These are phyloP conservation scores for Semotilus atromaculatus DNA, from an alignment of 2,797 vertebrate species.

Conservation along the genomic window DNA sequence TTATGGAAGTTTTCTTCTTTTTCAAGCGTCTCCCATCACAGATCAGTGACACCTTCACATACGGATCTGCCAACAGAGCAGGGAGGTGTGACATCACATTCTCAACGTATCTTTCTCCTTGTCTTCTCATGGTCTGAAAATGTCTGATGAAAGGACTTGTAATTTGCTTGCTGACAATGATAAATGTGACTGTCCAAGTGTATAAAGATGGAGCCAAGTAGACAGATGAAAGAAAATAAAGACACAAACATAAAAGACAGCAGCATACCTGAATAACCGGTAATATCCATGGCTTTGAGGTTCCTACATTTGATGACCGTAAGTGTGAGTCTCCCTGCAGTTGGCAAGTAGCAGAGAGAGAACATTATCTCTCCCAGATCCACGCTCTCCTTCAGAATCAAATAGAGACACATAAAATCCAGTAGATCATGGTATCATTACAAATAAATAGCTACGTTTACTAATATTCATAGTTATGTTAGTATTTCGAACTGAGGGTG, in stretches of 20 bases:
- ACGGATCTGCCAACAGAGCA: slow-evolving; percentile 79
- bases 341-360: slow-evolving; percentile 89
- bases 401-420: slow-evolving; percentile 9
- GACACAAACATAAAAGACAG: slow-evolving; percentile 1
- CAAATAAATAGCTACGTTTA: background rate
- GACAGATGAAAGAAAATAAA: background rate
- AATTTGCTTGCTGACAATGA: slow-evolving; percentile 26
- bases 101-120: background rate
- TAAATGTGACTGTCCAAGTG: slow-evolving; percentile 13
- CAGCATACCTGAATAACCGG: slow-evolving; percentile 85
- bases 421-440: background rate
- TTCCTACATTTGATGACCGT: slow-evolving; percentile 90
- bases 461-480: background rate
- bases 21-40: slow-evolving; percentile 87
- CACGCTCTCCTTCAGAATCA: slow-evolving; percentile 81
- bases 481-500: background rate
- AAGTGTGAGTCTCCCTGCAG: slow-evolving; percentile 87
- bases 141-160: slow-evolving; percentile 28
- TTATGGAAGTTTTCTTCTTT: slow-evolving; percentile 90
- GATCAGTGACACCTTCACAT: slow-evolving; percentile 89
- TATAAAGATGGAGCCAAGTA: slow-evolving; percentile 22
- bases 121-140: slow-evolving; percentile 26
- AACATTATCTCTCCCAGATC: slow-evolving; percentile 92
- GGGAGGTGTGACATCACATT: slow-evolving; percentile 28
- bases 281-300: slow-evolving; percentile 92